phyloP scores from a whole-genome alignment of 1,140 invertebrate genomes.

The Pantala flavescens region DNA sequence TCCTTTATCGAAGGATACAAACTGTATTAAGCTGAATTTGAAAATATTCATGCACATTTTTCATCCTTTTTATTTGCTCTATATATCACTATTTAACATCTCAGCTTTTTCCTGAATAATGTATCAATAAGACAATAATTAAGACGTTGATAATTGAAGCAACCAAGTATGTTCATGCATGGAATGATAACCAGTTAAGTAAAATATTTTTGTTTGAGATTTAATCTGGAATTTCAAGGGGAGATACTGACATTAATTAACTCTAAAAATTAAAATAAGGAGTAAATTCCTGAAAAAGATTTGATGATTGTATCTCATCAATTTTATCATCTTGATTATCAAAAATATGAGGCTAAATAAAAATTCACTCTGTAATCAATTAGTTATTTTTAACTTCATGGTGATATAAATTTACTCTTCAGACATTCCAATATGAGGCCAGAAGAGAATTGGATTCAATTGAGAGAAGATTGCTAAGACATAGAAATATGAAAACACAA shows the following conservation, averaged over 20 bases:
- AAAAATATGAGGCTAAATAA: too few relatives aligned
- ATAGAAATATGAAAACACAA: neutral
- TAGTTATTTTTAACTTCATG: neutral
- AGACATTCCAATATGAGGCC: neutral
- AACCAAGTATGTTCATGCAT: neutral
- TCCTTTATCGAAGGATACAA: too few relatives aligned
- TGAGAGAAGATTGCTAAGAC: neutral
- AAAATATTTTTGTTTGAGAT: neutral
- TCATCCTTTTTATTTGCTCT: too few relatives aligned
- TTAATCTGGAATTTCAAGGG: neutral
- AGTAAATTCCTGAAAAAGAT: neutral
- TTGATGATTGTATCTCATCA: too few relatives aligned
- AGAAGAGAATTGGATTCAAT: neutral
- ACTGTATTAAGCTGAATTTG: too few relatives aligned
- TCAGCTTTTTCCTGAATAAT: neutral
- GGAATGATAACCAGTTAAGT: neutral
- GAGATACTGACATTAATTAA: neutral
- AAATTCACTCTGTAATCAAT: too few relatives aligned
- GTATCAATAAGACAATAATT: neutral
- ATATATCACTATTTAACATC: neutral
- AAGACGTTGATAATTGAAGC: neutral
- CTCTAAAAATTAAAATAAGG: neutral
- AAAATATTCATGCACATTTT: too few relatives aligned
- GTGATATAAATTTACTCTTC: neutral
- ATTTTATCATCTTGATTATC: too few relatives aligned